Evolutionary conservation across 2,888 invertebrate species (phyloP), one percentile per base, ranked within the genome.

Genomic region (Papilio elwesi): DNA sequence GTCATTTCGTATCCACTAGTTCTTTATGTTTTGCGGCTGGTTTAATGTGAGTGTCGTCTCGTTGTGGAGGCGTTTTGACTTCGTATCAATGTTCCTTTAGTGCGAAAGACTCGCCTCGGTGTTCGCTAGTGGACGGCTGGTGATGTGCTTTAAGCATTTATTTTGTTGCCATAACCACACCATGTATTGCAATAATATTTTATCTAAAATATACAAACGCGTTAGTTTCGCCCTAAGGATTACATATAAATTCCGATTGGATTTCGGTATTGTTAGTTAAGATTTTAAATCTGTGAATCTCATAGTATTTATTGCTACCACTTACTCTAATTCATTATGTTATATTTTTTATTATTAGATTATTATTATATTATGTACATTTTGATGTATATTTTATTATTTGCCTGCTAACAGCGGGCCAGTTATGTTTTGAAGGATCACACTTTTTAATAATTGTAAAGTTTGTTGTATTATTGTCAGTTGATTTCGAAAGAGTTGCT

Each of bases 141-240:
- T 92, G 93, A 92, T 92, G 93, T 94, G 94, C 94, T 93, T 93
- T 91, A 93, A 94, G 94, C 94, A 94, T 94, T 94, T 94, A 93
- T 93, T 93, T 92, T 91, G 94, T 94, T 94, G 94, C 94, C 93
- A 94, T 94, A 94, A 92, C 91, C 91, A 92, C 92, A 92, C 87
- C 88, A 88, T 92, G 87, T 90, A 92, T 92, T 93, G 93, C 93
- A 93, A 93, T 92, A 93, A 93, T 93, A 92, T 92, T 92, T 91
- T 92, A 92, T 70, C 91, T 91, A 92, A 92, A 91, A 89, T 91
- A 91, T 91, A 92, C 91, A 91, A 91, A 89, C 87, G 86, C 86
- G 88, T 90, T 89, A 89, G 89, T 86, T 83, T 89, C 89, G 90
- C 91, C 90, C 88, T 91, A 90, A 89, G 89, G 84, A 90, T 90